These are phyloP conservation scores for Ophioninae sp. DNA, from an alignment of 2,888 invertebrate species.

Conservation along the genomic window DNA sequence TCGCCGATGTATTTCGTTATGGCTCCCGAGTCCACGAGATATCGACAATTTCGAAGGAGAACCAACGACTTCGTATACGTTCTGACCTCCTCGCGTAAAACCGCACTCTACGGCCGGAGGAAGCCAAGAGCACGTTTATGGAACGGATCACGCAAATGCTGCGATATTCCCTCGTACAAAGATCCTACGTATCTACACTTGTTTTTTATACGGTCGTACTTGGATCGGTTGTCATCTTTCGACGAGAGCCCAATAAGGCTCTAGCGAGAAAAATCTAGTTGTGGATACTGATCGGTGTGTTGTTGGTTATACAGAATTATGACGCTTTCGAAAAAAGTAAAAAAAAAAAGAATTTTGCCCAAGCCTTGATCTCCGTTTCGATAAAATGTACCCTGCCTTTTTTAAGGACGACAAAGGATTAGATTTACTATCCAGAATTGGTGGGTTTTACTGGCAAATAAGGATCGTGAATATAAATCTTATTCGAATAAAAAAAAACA, in stretches of 20 bases:
- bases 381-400: not conserved
- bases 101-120: not conserved
- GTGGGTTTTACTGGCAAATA: slow-evolving; percentile 14
- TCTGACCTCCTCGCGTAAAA: not conserved
- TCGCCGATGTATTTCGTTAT: slow-evolving; percentile 23
- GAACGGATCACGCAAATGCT: not conserved
- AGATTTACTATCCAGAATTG: slow-evolving; percentile 23
- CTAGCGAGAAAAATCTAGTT: not conserved
- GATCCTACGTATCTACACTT: not conserved
- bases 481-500: slow-evolving; percentile 3
- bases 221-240: not conserved
- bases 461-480: slow-evolving; percentile 26
- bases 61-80: slow-evolving; percentile 28
- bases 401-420: not conserved
- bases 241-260: not conserved
- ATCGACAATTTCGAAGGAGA: slow-evolving; percentile 52
- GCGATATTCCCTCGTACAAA: not conserved
- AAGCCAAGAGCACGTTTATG: not conserved
- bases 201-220: not conserved
- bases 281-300: not conserved
- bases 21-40: slow-evolving; percentile 45
- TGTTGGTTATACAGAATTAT: no score
- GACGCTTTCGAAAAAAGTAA: no score
- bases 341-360: not conserved
- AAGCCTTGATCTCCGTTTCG: not conserved